Percentiles rank a stretch among this genome's conserved stretches.
Evolutionary conservation across 1,140 invertebrate genomes (phyloP).

Genomic region (Mactra quadrangularis): DNA sequence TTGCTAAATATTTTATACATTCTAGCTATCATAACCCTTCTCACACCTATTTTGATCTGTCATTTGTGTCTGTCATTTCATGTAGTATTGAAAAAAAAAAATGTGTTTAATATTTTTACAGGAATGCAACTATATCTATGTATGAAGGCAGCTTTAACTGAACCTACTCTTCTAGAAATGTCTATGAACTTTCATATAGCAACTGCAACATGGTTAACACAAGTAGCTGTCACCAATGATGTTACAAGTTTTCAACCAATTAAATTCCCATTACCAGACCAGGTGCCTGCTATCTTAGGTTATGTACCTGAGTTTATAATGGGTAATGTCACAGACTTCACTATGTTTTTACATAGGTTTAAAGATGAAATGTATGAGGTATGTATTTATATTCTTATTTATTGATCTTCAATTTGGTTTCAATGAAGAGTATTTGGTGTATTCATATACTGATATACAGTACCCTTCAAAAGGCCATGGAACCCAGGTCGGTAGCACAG

Average conservation of each 20-base stretch:
- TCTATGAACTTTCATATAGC: conserved; percentile 91
- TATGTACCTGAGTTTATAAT: conserved; percentile 96
- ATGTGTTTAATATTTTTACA: conserved; percentile 57
- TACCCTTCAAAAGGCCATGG: too few species aligned
- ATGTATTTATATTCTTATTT: conserved; percentile 14
- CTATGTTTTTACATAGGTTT: conserved; percentile 89
- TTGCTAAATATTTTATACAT: too few species aligned
- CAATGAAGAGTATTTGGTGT: too few species aligned
- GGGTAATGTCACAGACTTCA: conserved; percentile 92
- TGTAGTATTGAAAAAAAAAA: too few species aligned
- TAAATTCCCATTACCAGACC: conserved; percentile 88
- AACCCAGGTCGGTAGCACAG: too few species aligned
- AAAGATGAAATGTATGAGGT: conserved; percentile 83
- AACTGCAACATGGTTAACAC: conserved; percentile 93
- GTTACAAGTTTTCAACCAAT: conserved; percentile 84
- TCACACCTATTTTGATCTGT: too few species aligned
- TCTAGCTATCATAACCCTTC: too few species aligned
- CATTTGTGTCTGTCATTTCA: too few species aligned
- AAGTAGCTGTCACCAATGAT: conserved; percentile 87
- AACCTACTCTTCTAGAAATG: conserved; percentile 88
- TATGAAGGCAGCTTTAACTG: conserved; percentile 88
- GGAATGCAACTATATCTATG: conserved; percentile 82
- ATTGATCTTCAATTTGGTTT: too few species aligned
- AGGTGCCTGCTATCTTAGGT: conserved; percentile 83
- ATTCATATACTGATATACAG: too few species aligned